phyloP scores from a whole-genome alignment of 2,888 invertebrate species.

The Leptinotarsa haldemani region DNA sequence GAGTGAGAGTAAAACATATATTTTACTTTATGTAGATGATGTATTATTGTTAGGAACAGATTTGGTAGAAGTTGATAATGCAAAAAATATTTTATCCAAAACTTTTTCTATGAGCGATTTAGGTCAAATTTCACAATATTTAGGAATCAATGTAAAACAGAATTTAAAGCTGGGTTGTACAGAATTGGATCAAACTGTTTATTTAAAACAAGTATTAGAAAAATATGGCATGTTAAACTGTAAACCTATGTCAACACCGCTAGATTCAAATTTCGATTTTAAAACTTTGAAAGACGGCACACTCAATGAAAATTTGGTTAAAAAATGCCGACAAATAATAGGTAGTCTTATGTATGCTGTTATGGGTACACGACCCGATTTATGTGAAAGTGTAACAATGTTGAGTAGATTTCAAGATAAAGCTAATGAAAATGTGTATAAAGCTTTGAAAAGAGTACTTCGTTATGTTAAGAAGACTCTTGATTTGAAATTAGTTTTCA shows the following conservation, averaged over 20 bases:
- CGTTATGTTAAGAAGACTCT: background rate
- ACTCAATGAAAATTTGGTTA: no score
- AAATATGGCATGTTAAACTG: conserved; percentile 9
- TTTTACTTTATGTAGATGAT: conserved; percentile 33
- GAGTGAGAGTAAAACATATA: background rate
- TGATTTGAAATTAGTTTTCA: background rate
- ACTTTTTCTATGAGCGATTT: conserved; percentile 31
- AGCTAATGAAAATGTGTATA: no score
- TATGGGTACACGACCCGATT: no score
- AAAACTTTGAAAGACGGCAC: background rate
- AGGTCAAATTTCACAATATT: conserved; percentile 22
- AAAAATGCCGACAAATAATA: no score
- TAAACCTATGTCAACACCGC: conserved; percentile 18
- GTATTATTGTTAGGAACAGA: conserved; percentile 27
- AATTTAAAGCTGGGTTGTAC: conserved; percentile 18
- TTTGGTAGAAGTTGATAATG: conserved; percentile 23
- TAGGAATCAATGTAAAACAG: conserved; percentile 27
- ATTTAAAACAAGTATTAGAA: conserved; percentile 25
- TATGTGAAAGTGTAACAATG: no score
- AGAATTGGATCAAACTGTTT: conserved; percentile 19
- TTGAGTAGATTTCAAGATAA: no score
- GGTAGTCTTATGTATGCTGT: no score
- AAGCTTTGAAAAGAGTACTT: background rate
- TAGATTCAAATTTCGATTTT: conserved; percentile 16
- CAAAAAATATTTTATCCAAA: conserved; percentile 22